phyloP scores from a whole-genome alignment of 2,797 vertebrate species.

The Rhincodon typus region DNA sequence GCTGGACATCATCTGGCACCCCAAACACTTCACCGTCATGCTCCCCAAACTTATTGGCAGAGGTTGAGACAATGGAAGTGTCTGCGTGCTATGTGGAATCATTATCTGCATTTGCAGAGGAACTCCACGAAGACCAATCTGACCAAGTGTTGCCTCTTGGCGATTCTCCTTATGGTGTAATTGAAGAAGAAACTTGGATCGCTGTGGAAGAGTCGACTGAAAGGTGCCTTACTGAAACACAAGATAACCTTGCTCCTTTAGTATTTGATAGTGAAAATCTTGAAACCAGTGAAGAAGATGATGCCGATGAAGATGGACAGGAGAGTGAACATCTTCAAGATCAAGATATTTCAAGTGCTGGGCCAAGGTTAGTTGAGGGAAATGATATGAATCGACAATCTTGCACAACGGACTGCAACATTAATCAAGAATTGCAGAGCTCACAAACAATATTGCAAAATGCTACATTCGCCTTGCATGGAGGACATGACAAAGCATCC shows the following conservation, averaged over 20 bases:
- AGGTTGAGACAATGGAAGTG: constrained; percentile 66
- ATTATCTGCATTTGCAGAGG: constrained; percentile 67
- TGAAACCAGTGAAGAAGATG: constrained; percentile 12
- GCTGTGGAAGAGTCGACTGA: background rate
- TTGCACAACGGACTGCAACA: background rate
- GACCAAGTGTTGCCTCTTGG: constrained; percentile 42
- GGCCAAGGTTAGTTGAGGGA: background rate
- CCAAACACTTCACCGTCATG: constrained; percentile 80
- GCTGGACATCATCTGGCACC: constrained; percentile 80
- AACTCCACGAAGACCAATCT: constrained; percentile 60
- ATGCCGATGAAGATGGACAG: background rate
- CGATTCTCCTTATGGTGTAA: background rate
- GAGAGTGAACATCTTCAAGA: background rate
- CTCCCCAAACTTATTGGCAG: constrained; percentile 75
- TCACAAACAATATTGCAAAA: background rate
- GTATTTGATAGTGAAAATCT: constrained; percentile 1
- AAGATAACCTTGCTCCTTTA: background rate
- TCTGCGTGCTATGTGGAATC: constrained; percentile 64
- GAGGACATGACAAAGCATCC: no score
- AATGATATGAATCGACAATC: background rate
- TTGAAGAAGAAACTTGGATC: constrained; percentile 25
- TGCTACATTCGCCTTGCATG: background rate
- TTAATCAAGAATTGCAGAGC: background rate
- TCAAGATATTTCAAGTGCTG: background rate
- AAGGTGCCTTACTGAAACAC: constrained; percentile 17